Evolutionary conservation across 1,140 invertebrate species (phyloP).

Genomic region (Oedothorax gibbosus): DNA sequence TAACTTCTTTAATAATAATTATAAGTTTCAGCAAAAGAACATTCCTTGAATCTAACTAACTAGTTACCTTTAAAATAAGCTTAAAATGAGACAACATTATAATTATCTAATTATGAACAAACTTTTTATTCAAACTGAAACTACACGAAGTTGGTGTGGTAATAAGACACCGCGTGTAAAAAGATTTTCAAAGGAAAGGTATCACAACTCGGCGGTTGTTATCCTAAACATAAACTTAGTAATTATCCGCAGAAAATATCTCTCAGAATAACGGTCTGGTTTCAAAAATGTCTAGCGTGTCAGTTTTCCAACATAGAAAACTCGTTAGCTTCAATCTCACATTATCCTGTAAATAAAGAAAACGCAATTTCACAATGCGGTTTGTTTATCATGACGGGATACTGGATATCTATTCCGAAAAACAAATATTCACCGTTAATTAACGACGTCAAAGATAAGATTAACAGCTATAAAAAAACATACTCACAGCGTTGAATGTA

Average conservation of each 20-base stretch:
- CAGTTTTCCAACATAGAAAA: slow-evolving; percentile 17
- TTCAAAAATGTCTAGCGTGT: slow-evolving; percentile 22
- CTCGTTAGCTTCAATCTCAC: slow-evolving; percentile 27
- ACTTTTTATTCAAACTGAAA: slow-evolving; percentile 24
- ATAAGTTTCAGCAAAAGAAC: too few species aligned
- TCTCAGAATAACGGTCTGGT: slow-evolving; percentile 14
- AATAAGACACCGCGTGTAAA: slow-evolving; percentile 18
- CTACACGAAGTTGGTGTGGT: slow-evolving; percentile 20
- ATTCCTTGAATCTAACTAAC: too few species aligned
- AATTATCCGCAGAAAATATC: slow-evolving; percentile 26
- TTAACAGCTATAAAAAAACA: too few species aligned
- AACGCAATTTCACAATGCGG: slow-evolving; percentile 12
- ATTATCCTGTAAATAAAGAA: slow-evolving; percentile 22
- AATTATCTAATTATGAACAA: slow-evolving; percentile 41
- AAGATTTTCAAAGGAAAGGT: slow-evolving; percentile 27
- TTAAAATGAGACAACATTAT: slow-evolving; percentile 23
- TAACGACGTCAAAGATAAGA: slow-evolving; percentile 4
- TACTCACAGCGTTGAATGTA: too few species aligned
- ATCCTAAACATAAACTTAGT: slow-evolving; percentile 15
- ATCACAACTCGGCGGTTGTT: neutral
- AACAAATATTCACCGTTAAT: slow-evolving; percentile 40
- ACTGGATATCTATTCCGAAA: slow-evolving; percentile 10
- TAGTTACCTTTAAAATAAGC: too few species aligned
- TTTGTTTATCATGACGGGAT: slow-evolving; percentile 21
- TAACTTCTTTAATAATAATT: too few species aligned